These are phyloP conservation scores for Hipposideros larvatus DNA, from an alignment of 2,797 vertebrate species.

Conservation along the genomic window DNA sequence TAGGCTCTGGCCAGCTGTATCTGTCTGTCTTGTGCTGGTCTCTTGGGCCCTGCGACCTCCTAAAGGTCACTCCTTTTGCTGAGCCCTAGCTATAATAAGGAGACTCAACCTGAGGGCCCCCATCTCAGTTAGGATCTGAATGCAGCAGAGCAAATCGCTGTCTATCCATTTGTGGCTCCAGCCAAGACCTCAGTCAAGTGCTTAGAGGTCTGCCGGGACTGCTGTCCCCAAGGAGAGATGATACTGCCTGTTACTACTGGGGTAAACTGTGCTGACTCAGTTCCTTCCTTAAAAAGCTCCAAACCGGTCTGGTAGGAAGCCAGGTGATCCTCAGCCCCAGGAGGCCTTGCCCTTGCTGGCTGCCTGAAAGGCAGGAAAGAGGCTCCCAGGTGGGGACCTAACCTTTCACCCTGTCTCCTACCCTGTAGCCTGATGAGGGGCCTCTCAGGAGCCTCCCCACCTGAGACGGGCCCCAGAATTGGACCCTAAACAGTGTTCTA, in stretches of 20 bases:
- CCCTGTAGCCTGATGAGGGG: background rate
- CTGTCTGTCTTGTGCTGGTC: background rate
- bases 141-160: background rate
- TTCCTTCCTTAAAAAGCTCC: constrained; percentile 41
- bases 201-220: background rate
- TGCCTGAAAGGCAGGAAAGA: constrained; percentile 18
- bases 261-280: constrained; percentile 16
- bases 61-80: background rate
- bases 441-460: background rate
- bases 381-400: background rate
- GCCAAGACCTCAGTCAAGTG: background rate
- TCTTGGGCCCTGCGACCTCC: background rate
- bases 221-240: background rate
- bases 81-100: background rate
- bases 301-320: constrained; percentile 31
- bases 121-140: background rate
- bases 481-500: background rate
- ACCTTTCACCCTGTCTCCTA: constrained; percentile 36
- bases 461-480: background rate
- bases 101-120: background rate
- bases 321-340: background rate
- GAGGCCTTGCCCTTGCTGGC: background rate
- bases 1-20: background rate
- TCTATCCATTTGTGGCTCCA: background rate
- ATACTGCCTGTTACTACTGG: background rate